Conservation (phyloP, 37 sponge, comb jelly and placozoan species). For the Halisarca cf. caerulea region DNA sequence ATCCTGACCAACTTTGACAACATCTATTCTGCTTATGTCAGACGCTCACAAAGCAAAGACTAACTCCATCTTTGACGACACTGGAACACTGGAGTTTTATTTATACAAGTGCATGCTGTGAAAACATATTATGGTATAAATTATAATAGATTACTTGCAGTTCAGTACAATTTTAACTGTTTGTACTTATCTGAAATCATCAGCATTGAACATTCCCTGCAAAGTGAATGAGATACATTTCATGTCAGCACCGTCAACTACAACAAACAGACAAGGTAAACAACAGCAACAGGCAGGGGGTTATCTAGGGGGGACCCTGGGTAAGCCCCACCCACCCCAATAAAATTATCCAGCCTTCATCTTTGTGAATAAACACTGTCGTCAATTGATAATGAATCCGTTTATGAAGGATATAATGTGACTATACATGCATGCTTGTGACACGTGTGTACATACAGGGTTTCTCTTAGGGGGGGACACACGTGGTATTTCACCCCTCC, state of each 20-base stretch:
- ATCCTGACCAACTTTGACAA: conserved; percentile 8
- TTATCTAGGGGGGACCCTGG: too few species aligned
- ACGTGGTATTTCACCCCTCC: too few species aligned
- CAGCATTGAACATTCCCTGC: conserved; percentile 96
- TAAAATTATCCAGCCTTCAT: neutral
- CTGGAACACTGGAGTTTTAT: neutral
- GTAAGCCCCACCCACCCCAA: too few species aligned
- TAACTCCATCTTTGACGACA: neutral
- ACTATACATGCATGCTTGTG: too few species aligned
- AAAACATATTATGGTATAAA: too few species aligned
- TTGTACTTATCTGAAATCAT: conserved; percentile 81
- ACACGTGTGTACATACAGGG: too few species aligned
- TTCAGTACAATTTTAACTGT: conserved; percentile 1
- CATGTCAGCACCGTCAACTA: neutral
- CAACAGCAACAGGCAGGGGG: too few species aligned
- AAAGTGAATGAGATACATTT: neutral
- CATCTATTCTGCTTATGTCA: conserved; percentile 26
- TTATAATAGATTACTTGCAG: too few species aligned
- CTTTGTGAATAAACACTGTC: neutral
- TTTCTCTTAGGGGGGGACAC: too few species aligned
- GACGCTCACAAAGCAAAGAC: conserved; percentile 18
- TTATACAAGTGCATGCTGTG: too few species aligned
- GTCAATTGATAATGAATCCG: neutral
- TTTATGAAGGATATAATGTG: too few species aligned
- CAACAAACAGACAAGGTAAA: neutral